Conservation (phyloP, 2,888 invertebrate genomes). For the Ophion obscuratus region DNA sequence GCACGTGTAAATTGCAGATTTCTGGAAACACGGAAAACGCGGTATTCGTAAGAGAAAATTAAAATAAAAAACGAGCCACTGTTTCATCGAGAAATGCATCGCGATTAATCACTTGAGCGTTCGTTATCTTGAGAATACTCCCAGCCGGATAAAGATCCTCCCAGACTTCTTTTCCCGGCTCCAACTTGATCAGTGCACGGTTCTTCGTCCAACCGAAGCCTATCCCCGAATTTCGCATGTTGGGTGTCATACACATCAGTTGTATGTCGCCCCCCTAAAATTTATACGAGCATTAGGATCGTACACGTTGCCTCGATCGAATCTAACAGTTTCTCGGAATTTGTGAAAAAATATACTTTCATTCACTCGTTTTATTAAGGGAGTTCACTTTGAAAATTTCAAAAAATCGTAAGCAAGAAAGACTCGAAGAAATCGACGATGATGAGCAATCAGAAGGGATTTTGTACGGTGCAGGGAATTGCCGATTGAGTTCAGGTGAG, state of each 20-base stretch:
- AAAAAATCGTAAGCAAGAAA: too few relatives aligned
- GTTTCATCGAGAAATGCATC: not conserved
- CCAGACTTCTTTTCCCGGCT: slow-evolving; percentile 92
- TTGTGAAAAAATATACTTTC: too few relatives aligned
- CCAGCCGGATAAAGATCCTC: slow-evolving; percentile 94
- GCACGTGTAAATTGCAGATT: slow-evolving; percentile 91
- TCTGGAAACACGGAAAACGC: slow-evolving; percentile 84
- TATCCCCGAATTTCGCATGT: slow-evolving; percentile 84
- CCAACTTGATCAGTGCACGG: slow-evolving; percentile 89
- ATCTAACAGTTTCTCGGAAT: not conserved
- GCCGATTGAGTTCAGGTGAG: too few relatives aligned
- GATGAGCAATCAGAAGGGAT: too few relatives aligned
- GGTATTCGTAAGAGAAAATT: not conserved
- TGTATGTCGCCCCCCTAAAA: slow-evolving; percentile 89
- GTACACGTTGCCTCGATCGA: not conserved
- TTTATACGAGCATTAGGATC: slow-evolving; percentile 17
- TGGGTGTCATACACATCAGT: slow-evolving; percentile 89
- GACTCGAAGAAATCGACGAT: too few relatives aligned
- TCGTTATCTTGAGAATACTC: slow-evolving; percentile 91
- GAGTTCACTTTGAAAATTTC: too few relatives aligned
- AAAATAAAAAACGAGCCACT: not conserved
- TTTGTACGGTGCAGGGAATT: too few relatives aligned
- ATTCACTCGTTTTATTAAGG: too few relatives aligned
- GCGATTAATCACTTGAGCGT: slow-evolving; percentile 87
- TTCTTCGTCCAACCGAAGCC: slow-evolving; percentile 95